A percentile compares a stretch with the other conserved stretches of the same genome.
These are phyloP conservation scores for Aplocera efformata DNA, from an alignment of 2,888 invertebrate genomes.

Conservation along the genomic window DNA sequence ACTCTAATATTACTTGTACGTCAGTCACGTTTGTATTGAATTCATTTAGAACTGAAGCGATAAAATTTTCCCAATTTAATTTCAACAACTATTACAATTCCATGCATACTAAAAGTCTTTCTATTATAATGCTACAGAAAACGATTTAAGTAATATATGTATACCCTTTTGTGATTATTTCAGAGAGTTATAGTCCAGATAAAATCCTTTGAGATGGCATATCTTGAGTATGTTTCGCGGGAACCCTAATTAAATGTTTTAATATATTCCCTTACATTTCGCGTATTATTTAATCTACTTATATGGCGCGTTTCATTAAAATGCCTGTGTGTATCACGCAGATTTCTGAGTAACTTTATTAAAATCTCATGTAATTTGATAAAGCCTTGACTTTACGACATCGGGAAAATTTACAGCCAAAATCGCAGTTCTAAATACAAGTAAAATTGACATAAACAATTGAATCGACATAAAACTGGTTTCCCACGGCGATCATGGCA, in stretches of 20 bases:
- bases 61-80: conserved; percentile 29
- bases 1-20: conserved; percentile 32
- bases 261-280: conserved; percentile 62
- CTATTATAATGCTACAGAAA: too few species aligned
- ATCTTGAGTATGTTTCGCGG: conserved; percentile 49
- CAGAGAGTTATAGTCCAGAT: conserved; percentile 53
- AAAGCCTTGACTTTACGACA: conserved; percentile 6
- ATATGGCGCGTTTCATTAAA: conserved; percentile 48
- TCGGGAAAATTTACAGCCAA: conserved; percentile 27
- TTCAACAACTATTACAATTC: not conserved
- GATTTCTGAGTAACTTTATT: conserved; percentile 30
- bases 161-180: conserved; percentile 37
- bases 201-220: conserved; percentile 50
- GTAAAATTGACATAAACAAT: conserved; percentile 56
- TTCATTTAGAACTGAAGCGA: conserved; percentile 43
- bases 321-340: conserved; percentile 28
- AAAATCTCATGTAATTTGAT: conserved; percentile 8
- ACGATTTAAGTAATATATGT: too few species aligned
- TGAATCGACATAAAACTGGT: conserved; percentile 66
- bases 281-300: conserved; percentile 44
- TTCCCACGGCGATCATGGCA: conserved; percentile 69
- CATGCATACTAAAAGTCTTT: too few species aligned
- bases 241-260: conserved; percentile 71
- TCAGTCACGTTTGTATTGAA: conserved; percentile 41
- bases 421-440: conserved; percentile 43